Percentiles rank a stretch among this genome's conserved stretches.
phyloP scores from a whole-genome alignment of 2,888 invertebrate species.

The Poecilobothrus nobilitatus region DNA sequence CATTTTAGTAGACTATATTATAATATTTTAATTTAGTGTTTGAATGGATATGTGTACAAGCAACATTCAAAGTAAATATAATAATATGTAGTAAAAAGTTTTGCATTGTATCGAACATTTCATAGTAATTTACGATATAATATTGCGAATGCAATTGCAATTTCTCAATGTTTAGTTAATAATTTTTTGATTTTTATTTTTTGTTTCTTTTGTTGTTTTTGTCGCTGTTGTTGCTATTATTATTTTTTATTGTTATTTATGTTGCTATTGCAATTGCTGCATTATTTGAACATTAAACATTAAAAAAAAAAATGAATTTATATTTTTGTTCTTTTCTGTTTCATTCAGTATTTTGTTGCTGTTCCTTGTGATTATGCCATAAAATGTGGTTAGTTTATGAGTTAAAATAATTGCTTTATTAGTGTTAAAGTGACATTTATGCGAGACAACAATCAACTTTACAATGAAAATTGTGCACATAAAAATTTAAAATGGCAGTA shows the following conservation, averaged over 20 bases:
- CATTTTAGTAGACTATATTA: too few species aligned
- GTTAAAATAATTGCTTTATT: conserved; percentile 6
- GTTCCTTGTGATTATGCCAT: background rate
- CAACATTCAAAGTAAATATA: too few species aligned
- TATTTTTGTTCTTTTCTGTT: background rate
- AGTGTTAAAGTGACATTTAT: conserved; percentile 4
- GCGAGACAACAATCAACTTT: background rate
- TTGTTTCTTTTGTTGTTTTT: too few species aligned
- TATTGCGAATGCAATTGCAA: too few species aligned
- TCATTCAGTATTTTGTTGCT: background rate
- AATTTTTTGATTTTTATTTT: too few species aligned
- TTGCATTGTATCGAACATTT: too few species aligned
- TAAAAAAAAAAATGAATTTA: too few species aligned
- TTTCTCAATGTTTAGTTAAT: too few species aligned
- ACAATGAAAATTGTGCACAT: background rate
- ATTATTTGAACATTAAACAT: background rate
- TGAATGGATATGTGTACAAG: too few species aligned
- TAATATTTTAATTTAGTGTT: too few species aligned
- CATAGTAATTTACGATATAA: too few species aligned
- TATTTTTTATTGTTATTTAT: background rate
- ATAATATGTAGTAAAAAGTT: too few species aligned
- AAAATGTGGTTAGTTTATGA: conserved; percentile 4
- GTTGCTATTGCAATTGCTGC: background rate
- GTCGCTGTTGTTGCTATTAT: background rate
- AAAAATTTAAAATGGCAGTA: conserved; percentile 1